These are phyloP conservation scores for Apteryx owenii DNA, from an alignment of 2,113 vertebrate species.

Conservation along the genomic window DNA sequence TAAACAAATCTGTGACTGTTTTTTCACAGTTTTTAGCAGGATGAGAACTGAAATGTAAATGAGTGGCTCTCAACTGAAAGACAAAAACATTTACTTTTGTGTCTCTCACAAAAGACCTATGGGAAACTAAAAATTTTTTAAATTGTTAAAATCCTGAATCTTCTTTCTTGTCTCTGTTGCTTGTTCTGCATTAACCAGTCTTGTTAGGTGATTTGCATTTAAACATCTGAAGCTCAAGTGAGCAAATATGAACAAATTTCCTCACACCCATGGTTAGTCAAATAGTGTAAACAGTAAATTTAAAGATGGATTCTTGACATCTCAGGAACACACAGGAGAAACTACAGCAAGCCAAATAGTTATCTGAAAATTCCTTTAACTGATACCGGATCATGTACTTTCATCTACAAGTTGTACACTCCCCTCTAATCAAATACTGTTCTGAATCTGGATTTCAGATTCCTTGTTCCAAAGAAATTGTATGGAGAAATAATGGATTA, in stretches of 20 bases:
- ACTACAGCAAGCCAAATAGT: background rate
- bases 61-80: background rate
- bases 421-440: background rate
- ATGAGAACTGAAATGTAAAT: constrained; percentile 10
- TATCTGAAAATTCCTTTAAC: background rate
- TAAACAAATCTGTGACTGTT: constrained; percentile 24
- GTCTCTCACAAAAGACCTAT: background rate
- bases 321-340: background rate
- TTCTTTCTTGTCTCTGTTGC: no score
- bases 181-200: no score
- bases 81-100: background rate
- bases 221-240: background rate
- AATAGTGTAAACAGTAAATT: background rate
- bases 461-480: background rate
- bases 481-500: background rate
- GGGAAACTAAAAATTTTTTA: constrained; percentile 5
- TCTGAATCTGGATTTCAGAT: background rate
- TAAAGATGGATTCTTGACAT: background rate
- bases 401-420: background rate
- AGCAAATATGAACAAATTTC: background rate
- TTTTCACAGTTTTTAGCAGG: background rate
- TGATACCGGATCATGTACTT: background rate
- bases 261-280: background rate
- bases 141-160: no score
- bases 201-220: constrained; percentile 35